These are phyloP conservation scores for Acrossocheilus fasciatus DNA, from an alignment of 2,797 vertebrate species.

Conservation along the genomic window DNA sequence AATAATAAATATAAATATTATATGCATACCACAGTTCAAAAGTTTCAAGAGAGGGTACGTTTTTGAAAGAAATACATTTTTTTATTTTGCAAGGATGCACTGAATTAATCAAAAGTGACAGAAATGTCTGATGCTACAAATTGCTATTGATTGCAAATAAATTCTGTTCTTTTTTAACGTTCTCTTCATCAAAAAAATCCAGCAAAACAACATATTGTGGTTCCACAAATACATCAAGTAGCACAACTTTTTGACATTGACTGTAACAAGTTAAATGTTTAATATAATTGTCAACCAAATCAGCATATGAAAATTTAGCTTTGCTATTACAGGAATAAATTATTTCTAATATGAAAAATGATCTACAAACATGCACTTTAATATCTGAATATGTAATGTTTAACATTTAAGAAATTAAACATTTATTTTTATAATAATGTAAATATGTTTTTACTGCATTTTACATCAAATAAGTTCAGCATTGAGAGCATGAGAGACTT, in stretches of 20 bases:
- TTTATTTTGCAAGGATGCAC: background rate
- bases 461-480: background rate
- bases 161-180: background rate
- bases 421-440: background rate
- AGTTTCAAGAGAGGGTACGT: background rate
- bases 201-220: background rate
- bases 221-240: background rate
- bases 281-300: background rate
- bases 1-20: background rate
- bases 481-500: background rate
- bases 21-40: too few species aligned
- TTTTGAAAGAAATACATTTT: background rate
- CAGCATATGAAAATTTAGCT: background rate
- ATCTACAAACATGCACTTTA: background rate
- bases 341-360: too few species aligned
- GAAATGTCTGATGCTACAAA: background rate
- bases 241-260: background rate
- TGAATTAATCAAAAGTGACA: background rate
- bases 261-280: background rate
- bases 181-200: background rate
- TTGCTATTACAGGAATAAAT: too few species aligned
- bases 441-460: background rate
- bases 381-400: background rate
- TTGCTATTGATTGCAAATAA: background rate
- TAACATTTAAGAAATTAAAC: background rate